These are phyloP conservation scores for Steinernema khuongi DNA, from an alignment of 1,140 invertebrate species.

Conservation along the genomic window DNA sequence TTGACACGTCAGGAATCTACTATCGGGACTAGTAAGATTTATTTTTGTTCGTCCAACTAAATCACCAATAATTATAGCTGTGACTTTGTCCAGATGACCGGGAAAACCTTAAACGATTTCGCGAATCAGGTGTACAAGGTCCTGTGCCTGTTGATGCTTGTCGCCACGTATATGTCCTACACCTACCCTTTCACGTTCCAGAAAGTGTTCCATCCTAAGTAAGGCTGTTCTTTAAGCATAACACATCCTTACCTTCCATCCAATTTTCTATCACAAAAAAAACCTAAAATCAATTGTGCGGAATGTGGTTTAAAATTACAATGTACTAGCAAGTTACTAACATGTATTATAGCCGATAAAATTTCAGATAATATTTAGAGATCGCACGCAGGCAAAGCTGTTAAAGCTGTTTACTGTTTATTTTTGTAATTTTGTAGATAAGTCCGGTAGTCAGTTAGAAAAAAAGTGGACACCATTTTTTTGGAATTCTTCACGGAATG, in stretches of 20 bases:
- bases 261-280: too few species aligned
- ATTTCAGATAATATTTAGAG: too few species aligned
- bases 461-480: too few species aligned
- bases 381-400: too few species aligned
- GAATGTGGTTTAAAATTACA: too few species aligned
- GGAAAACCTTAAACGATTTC: neutral
- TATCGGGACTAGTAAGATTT: neutral
- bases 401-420: too few species aligned
- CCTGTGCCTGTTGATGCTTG: neutral
- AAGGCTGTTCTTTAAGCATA: neutral
- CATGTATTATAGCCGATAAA: too few species aligned
- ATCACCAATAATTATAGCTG: neutral
- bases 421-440: too few species aligned
- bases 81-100: neutral
- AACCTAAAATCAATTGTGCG: too few species aligned
- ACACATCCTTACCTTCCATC: neutral
- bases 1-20: neutral
- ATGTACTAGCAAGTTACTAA: too few species aligned
- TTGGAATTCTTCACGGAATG: too few species aligned
- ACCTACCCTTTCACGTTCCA: neutral
- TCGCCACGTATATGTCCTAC: neutral
- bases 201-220: neutral
- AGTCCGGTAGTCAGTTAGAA: too few species aligned
- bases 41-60: neutral
- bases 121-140: neutral